Evolutionary conservation across 1,140 invertebrate genomes (phyloP).

Genomic region (Drosophila sp.): DNA sequence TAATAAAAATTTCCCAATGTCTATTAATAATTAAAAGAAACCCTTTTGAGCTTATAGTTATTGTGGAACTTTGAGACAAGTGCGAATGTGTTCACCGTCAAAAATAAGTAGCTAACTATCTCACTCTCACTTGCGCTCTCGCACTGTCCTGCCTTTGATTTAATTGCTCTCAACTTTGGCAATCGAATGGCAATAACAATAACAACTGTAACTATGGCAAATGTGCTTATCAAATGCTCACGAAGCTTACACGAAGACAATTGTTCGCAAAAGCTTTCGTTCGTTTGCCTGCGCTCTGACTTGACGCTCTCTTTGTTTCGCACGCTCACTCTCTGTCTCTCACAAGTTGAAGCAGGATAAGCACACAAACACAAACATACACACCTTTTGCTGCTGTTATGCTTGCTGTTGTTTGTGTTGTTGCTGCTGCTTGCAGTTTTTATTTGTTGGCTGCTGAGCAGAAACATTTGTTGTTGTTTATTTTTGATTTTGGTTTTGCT

Average conservation of each 20-base stretch:
- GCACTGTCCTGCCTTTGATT: slow-evolving; percentile 23
- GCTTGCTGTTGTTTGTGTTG: slow-evolving; percentile 19
- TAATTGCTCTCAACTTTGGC: slow-evolving; percentile 36
- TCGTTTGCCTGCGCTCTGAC: slow-evolving; percentile 6
- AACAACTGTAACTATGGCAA: slow-evolving; percentile 12
- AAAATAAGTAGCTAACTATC: slow-evolving; percentile 9
- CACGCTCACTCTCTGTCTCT: slow-evolving; percentile 2
- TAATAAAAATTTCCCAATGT: no score
- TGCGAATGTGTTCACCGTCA: slow-evolving; percentile 1
- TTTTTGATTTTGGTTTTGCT: slow-evolving; percentile 12
- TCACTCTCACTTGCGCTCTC: neutral
- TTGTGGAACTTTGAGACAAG: no score
- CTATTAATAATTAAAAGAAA: neutral
- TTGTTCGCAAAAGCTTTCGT: slow-evolving; percentile 32
- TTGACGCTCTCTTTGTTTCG: neutral
- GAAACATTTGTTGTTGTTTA: slow-evolving; percentile 32
- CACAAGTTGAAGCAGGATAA: slow-evolving; percentile 28
- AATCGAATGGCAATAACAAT: slow-evolving; percentile 12
- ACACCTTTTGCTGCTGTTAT: slow-evolving; percentile 22
- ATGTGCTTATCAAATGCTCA: slow-evolving; percentile 23
- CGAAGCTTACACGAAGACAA: slow-evolving; percentile 48
- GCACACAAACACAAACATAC: slow-evolving; percentile 26
- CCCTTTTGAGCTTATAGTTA: neutral
- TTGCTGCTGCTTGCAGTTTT: slow-evolving; percentile 36
- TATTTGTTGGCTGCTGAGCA: slow-evolving; percentile 38